These are phyloP conservation scores for Apoderus coryli DNA, from an alignment of 2,888 invertebrate species.

Conservation along the genomic window DNA sequence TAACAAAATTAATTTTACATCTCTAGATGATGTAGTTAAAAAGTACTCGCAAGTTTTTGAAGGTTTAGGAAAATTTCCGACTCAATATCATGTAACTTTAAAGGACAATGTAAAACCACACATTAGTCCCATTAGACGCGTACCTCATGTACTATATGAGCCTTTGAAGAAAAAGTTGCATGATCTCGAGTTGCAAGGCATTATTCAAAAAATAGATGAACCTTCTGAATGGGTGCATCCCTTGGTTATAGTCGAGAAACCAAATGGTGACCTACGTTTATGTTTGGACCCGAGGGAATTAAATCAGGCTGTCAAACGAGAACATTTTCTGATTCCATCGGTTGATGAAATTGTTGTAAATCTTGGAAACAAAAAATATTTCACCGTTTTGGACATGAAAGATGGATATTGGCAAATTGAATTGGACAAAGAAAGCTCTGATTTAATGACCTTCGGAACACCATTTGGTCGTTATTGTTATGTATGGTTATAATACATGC, in stretches of 20 bases:
- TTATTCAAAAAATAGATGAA: constrained; percentile 7
- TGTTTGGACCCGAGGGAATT: constrained; percentile 17
- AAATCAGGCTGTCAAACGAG: constrained; percentile 17
- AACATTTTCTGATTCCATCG: constrained; percentile 15
- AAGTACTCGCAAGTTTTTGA: constrained; percentile 9
- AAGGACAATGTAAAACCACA: constrained; percentile 13
- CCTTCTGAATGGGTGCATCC: constrained; percentile 11
- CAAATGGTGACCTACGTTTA: constrained; percentile 10
- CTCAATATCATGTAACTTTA: constrained; percentile 14
- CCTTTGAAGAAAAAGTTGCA: constrained; percentile 9
- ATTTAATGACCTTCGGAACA: constrained; percentile 12
- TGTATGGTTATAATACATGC: no score
- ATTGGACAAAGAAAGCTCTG: constrained; percentile 10
- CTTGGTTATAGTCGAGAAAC: constrained; percentile 12
- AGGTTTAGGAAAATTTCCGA: constrained; percentile 12
- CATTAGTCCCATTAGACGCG: constrained; percentile 8
- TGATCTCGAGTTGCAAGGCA: constrained; percentile 6
- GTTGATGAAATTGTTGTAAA: constrained; percentile 17
- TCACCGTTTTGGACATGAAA: constrained; percentile 15
- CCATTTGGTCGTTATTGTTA: no score
- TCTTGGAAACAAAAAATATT: constrained; percentile 10
- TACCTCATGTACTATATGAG: constrained; percentile 8
- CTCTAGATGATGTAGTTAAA: constrained; percentile 8
- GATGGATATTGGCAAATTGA: constrained; percentile 14
- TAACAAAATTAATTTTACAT: constrained; percentile 2